A percentile compares a stretch with the other conserved stretches of the same genome.
Evolutionary conservation across 2,113 vertebrate species (phyloP).

Genomic region (Ia io): DNA sequence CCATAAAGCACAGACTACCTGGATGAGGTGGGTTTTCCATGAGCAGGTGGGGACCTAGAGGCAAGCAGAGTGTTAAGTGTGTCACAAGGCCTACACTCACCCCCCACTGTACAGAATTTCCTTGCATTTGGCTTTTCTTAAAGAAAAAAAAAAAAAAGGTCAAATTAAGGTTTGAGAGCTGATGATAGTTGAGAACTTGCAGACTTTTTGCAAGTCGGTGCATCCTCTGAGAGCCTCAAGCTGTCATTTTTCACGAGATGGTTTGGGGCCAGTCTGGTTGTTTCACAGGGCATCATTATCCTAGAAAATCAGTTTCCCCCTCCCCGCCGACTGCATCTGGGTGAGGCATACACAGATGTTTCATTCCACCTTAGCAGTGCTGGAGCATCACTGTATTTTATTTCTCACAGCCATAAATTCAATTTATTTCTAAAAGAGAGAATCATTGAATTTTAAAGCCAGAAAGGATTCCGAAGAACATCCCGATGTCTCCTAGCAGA

Average conservation of each 20-base stretch:
- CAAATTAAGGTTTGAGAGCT: not conserved
- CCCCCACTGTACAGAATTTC: not conserved
- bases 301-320: not conserved
- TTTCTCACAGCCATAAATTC: slow-evolving; percentile 9
- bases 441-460: slow-evolving; percentile 27
- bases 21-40: not conserved
- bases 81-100: not conserved
- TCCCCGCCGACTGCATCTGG: not conserved
- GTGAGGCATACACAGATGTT: not conserved
- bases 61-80: not conserved
- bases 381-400: not conserved
- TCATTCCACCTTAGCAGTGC: not conserved
- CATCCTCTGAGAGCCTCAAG: slow-evolving; percentile 9
- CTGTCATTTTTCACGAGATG: slow-evolving; percentile 20
- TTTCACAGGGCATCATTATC: slow-evolving; percentile 36
- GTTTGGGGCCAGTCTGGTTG: not conserved
- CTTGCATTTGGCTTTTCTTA: not conserved
- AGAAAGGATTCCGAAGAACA: slow-evolving; percentile 50
- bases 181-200: slow-evolving; percentile 7
- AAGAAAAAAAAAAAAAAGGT: not conserved
- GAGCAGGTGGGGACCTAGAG: not conserved
- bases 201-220: not conserved
- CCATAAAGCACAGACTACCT: not conserved
- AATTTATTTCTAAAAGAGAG: slow-evolving; percentile 31
- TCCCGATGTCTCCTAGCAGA: not conserved